A percentile compares a stretch with the other conserved stretches of the same genome.
Conservation (phyloP, 2,888 invertebrate genomes). For the Hemithea aestivaria region DNA sequence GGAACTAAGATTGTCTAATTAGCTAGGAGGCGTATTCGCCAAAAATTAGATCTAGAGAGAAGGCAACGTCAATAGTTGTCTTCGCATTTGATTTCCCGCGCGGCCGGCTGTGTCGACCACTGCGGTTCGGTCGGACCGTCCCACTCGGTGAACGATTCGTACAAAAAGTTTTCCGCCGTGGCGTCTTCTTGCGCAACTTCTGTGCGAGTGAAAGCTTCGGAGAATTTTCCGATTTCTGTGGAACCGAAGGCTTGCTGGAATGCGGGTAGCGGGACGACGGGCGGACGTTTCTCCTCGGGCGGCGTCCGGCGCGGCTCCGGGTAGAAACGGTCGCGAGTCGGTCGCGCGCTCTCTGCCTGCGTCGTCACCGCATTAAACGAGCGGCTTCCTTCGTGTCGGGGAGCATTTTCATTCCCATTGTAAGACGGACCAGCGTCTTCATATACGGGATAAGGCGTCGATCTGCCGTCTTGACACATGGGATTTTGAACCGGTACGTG, state of each 20-base stretch:
- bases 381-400: constrained; percentile 39
- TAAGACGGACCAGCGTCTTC: constrained; percentile 49
- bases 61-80: constrained; percentile 62
- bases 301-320: constrained; percentile 48
- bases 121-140: constrained; percentile 58
- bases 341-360: constrained; percentile 36
- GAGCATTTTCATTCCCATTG: constrained; percentile 38
- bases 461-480: constrained; percentile 56
- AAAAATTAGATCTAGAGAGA: constrained; percentile 55
- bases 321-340: constrained; percentile 40
- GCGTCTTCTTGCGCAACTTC: constrained; percentile 68
- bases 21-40: constrained; percentile 63
- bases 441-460: constrained; percentile 59
- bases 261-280: constrained; percentile 84
- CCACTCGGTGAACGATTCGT: constrained; percentile 68
- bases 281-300: constrained; percentile 59
- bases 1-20: constrained; percentile 72
- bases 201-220: constrained; percentile 83
- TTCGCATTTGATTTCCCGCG: constrained; percentile 72
- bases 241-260: constrained; percentile 93
- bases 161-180: constrained; percentile 58
- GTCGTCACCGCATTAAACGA: constrained; percentile 39
- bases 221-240: constrained; percentile 91
- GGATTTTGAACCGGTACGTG: constrained; percentile 50
- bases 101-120: constrained; percentile 59